These are phyloP conservation scores for Mus spicilegus DNA, from an alignment of 2,113 vertebrate genomes.

Conservation along the genomic window DNA sequence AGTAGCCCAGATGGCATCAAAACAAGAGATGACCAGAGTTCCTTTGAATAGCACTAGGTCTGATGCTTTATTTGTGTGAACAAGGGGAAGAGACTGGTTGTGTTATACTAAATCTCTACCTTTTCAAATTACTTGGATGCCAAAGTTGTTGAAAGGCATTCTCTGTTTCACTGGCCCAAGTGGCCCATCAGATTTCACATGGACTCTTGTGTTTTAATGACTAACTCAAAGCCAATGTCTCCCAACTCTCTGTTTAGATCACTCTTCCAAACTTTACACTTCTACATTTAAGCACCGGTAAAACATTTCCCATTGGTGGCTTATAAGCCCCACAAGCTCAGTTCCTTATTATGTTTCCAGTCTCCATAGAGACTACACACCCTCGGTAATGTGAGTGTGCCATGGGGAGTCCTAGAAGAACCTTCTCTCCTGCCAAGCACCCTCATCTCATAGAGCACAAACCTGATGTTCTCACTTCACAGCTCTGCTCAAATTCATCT, in stretches of 20 bases:
- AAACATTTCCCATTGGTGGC: neutral
- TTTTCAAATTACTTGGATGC: neutral
- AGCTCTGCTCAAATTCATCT: neutral
- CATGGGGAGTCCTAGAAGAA: neutral
- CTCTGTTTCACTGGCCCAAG: neutral
- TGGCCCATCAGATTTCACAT: neutral
- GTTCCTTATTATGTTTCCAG: neutral
- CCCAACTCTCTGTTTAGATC: constrained; percentile 37
- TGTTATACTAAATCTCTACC: neutral
- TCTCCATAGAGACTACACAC: neutral
- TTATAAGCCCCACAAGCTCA: neutral
- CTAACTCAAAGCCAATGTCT: neutral
- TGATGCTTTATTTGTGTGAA: neutral
- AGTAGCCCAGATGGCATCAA: neutral
- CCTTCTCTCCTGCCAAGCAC: neutral
- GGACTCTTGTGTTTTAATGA: neutral
- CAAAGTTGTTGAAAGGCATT: neutral
- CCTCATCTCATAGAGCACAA: neutral
- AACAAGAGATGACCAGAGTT: neutral
- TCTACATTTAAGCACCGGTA: neutral
- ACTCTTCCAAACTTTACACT: constrained; percentile 9
- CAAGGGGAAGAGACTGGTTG: neutral
- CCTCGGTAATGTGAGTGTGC: neutral
- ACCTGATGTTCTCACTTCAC: neutral
- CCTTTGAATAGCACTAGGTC: neutral